Percentiles rank a stretch among this genome's conserved stretches.
These are phyloP conservation scores for Chrysina gloriosa DNA, from an alignment of 2,888 invertebrate species.

Conservation along the genomic window DNA sequence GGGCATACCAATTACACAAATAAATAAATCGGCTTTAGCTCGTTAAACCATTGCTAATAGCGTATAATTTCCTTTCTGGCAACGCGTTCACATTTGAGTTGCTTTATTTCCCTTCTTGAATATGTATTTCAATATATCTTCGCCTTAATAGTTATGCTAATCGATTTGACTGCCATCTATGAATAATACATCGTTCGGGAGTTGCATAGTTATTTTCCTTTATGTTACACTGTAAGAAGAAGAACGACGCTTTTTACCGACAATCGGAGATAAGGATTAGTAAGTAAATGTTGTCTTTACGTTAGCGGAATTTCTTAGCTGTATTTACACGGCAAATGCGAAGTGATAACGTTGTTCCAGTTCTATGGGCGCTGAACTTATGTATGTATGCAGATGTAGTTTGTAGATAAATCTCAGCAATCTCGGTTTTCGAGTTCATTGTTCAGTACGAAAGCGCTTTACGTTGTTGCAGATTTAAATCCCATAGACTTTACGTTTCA, in stretches of 20 bases:
- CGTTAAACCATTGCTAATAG: background rate
- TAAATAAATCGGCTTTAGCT: slow-evolving; percentile 2
- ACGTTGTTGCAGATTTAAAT: no score
- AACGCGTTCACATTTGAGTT: background rate
- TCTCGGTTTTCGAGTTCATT: no score
- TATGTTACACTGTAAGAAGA: no score
- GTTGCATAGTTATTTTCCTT: background rate
- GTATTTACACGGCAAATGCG: no score
- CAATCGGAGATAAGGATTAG: background rate
- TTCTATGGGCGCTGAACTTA: no score
- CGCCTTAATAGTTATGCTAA: background rate
- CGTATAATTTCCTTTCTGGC: slow-evolving; percentile 7
- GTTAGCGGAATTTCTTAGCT: no score
- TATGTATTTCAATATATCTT: slow-evolving; percentile 5
- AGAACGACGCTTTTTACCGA: background rate
- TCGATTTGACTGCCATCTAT: slow-evolving; percentile 1
- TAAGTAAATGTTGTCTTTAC: no score
- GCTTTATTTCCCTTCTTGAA: background rate
- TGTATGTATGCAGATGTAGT: no score
- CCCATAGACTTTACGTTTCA: no score
- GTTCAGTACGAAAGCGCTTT: no score
- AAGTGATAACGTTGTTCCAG: no score
- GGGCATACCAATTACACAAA: background rate
- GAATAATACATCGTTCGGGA: background rate
- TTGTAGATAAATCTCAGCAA: no score